These are phyloP conservation scores for Dasypus novemcinctus DNA, from an alignment of 2,113 vertebrate genomes.

Conservation along the genomic window DNA sequence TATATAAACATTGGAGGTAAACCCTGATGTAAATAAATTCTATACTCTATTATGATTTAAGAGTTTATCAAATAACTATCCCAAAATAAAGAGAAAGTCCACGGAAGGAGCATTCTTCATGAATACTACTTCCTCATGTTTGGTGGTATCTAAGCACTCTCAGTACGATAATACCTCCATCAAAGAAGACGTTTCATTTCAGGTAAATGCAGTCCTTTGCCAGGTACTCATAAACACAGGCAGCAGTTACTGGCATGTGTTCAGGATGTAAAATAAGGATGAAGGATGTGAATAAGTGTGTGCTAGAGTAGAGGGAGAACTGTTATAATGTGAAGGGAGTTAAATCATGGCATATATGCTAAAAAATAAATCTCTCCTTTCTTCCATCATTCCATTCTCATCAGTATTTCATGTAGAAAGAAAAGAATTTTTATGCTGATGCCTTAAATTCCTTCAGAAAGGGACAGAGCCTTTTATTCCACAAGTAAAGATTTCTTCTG, in stretches of 20 bases:
- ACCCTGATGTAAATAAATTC: not conserved
- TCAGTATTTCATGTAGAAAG: not conserved
- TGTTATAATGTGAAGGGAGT: not conserved
- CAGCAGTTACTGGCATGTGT: not conserved
- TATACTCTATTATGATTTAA: not conserved
- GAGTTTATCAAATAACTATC: not conserved
- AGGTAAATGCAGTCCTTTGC: not conserved
- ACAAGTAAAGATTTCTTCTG: not conserved
- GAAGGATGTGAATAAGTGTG: not conserved
- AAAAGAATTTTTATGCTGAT: not conserved
- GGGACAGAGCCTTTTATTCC: not conserved
- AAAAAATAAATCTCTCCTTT: not conserved
- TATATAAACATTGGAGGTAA: not conserved
- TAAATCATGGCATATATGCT: not conserved
- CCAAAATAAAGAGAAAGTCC: not conserved
- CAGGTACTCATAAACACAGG: not conserved
- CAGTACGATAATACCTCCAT: not conserved
- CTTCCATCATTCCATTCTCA: not conserved
- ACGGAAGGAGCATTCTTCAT: not conserved
- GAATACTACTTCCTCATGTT: not conserved
- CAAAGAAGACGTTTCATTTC: not conserved
- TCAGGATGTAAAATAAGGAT: slow-evolving; percentile 1
- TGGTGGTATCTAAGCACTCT: not conserved
- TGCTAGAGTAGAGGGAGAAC: not conserved
- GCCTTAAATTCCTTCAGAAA: not conserved